Conservation (phyloP, 2,888 invertebrate species). For the Cheilosia vernalis region DNA sequence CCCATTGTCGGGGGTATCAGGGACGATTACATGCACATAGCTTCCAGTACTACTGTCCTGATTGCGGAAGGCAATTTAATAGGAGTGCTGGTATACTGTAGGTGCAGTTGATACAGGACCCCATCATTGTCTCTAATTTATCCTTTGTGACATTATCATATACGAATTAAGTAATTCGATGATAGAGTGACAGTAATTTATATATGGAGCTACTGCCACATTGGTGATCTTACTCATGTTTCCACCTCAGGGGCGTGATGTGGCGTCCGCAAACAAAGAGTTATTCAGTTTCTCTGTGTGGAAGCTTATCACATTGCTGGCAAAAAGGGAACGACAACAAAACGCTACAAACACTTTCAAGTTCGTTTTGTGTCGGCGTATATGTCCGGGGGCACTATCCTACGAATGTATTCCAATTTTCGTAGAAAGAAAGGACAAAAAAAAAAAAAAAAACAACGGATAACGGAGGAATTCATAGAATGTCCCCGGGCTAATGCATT, state of each 20-base stretch:
- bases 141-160: conserved; percentile 44
- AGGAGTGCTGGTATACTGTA: not conserved
- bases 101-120: not conserved
- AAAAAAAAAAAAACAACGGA: not conserved
- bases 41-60: too few species aligned
- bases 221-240: not conserved
- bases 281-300: conserved; percentile 1
- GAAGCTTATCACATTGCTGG: conserved; percentile 28
- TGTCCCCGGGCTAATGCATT: conserved; percentile 66
- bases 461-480: conserved; percentile 33
- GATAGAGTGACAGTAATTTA: conserved; percentile 31
- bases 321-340: conserved; percentile 15
- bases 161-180: conserved; percentile 24
- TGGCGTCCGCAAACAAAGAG: conserved; percentile 19
- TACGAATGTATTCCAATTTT: conserved; percentile 42
- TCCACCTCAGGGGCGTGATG: not conserved
- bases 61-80: conserved; percentile 6
- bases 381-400: conserved; percentile 31
- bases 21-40: not conserved
- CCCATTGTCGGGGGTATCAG: conserved; percentile 34
- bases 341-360: conserved; percentile 36
- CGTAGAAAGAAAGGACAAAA: not conserved
- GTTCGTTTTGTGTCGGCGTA: conserved; percentile 21
- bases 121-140: conserved; percentile 16
- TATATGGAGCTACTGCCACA: not conserved